Evolutionary conservation across 1,140 invertebrate species (phyloP).

Genomic region (Dendroctonus ponderosae): DNA sequence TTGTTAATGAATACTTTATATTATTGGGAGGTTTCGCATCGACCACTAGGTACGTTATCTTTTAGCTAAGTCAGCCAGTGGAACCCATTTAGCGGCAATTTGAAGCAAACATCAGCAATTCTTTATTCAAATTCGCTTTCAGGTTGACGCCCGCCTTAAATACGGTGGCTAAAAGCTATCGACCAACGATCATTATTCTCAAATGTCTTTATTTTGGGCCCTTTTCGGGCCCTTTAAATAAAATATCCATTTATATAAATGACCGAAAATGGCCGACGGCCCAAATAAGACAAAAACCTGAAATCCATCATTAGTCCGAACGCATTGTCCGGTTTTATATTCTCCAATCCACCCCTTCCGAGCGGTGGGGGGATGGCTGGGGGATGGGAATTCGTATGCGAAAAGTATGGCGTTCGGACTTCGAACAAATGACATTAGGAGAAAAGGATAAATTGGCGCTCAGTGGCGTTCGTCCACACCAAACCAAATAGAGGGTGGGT

Average conservation of each 20-base stretch:
- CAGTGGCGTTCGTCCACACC: constrained; percentile 14
- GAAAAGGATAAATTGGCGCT: constrained; percentile 33
- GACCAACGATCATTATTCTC: neutral
- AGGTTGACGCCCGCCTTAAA: too few relatives aligned
- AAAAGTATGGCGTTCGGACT: constrained; percentile 29
- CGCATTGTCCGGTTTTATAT: constrained; percentile 32
- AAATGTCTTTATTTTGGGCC: constrained; percentile 1
- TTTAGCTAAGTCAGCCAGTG: neutral
- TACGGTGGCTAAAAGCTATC: too few relatives aligned
- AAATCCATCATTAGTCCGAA: constrained; percentile 35
- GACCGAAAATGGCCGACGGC: constrained; percentile 15
- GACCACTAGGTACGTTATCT: neutral
- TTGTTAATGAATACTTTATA: constrained; percentile 42
- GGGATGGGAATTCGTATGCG: constrained; percentile 26
- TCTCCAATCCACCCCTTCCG: constrained; percentile 21
- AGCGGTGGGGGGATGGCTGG: constrained; percentile 8
- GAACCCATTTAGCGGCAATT: neutral
- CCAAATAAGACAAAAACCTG: constrained; percentile 34
- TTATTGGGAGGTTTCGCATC: constrained; percentile 23
- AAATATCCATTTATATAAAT: constrained; percentile 35
- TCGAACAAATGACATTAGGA: constrained; percentile 34
- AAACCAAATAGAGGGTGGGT: too few relatives aligned
- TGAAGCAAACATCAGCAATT: neutral
- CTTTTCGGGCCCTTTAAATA: constrained; percentile 11
- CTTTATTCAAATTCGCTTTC: neutral